Evolutionary conservation across 2,113 vertebrate genomes (phyloP).

Genomic region (Turnix velox): DNA sequence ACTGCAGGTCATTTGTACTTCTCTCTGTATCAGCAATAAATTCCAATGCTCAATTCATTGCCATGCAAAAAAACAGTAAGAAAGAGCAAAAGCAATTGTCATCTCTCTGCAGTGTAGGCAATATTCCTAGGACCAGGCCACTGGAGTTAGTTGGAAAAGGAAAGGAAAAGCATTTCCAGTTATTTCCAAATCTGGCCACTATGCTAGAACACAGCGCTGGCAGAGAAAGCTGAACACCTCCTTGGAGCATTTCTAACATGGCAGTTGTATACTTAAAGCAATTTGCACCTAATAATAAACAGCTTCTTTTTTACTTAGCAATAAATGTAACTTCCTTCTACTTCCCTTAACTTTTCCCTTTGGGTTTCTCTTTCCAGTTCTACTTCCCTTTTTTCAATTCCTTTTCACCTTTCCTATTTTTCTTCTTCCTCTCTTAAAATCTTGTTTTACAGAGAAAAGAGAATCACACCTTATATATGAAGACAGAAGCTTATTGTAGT

Average conservation of each 20-base stretch:
- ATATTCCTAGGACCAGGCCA: not conserved
- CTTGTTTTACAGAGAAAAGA: not conserved
- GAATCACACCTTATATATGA: not conserved
- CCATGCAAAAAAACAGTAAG: not conserved
- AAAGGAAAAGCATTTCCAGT: not conserved
- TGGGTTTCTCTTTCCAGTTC: not conserved
- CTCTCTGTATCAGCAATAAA: not conserved
- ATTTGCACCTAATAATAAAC: not conserved
- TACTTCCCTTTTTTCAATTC: not conserved
- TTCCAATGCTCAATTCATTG: not conserved
- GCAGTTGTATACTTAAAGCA: not conserved
- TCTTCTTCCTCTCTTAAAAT: not conserved
- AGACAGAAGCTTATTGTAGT: no score
- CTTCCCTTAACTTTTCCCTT: not conserved
- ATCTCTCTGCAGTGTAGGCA: not conserved
- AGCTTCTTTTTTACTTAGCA: not conserved
- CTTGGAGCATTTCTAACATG: fast-evolving
- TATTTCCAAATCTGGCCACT: not conserved
- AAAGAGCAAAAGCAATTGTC: not conserved
- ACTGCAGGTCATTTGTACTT: not conserved
- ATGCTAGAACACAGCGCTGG: not conserved
- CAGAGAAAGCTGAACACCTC: not conserved
- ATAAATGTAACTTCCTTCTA: not conserved
- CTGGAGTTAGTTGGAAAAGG: not conserved
- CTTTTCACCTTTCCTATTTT: not conserved